Conservation (phyloP, 2,888 invertebrate species). For the Polietes domitor region DNA sequence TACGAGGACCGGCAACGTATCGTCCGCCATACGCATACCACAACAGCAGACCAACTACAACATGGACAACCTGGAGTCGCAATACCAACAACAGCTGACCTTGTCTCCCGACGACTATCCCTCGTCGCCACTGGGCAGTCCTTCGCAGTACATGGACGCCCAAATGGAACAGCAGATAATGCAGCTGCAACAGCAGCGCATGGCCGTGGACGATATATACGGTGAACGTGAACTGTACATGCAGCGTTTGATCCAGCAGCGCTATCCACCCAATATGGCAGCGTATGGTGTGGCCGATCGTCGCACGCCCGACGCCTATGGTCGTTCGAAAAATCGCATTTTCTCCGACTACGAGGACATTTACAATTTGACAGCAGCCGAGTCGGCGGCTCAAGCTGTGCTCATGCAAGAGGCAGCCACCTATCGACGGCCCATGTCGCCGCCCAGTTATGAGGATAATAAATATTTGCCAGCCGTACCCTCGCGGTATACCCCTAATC, state of each 20-base stretch:
- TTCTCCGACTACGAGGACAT: conserved; percentile 90
- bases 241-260: conserved; percentile 79
- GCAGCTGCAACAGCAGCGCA: conserved; percentile 70
- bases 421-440: conserved; percentile 85
- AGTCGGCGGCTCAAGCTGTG: conserved; percentile 76
- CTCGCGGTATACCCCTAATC: conserved; percentile 79
- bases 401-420: conserved; percentile 78
- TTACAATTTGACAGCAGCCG: conserved; percentile 81
- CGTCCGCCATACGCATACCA: conserved; percentile 77
- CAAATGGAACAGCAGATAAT: conserved; percentile 74
- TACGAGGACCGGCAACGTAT: conserved; percentile 81
- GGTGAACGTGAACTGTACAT: conserved; percentile 80
- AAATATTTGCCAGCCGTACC: conserved; percentile 79
- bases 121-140: conserved; percentile 65
- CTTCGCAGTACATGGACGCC: conserved; percentile 72
- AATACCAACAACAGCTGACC: conserved; percentile 75
- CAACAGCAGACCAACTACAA: conserved; percentile 73
- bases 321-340: conserved; percentile 83
- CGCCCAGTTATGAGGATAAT: conserved; percentile 81
- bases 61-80: conserved; percentile 75
- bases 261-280: conserved; percentile 72
- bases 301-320: conserved; percentile 92
- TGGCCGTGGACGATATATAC: conserved; percentile 77
- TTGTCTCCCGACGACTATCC: conserved; percentile 77
- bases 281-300: conserved; percentile 82